Evolutionary conservation across 2,888 invertebrate species (phyloP).

Genomic region (Tiphia femorata): DNA sequence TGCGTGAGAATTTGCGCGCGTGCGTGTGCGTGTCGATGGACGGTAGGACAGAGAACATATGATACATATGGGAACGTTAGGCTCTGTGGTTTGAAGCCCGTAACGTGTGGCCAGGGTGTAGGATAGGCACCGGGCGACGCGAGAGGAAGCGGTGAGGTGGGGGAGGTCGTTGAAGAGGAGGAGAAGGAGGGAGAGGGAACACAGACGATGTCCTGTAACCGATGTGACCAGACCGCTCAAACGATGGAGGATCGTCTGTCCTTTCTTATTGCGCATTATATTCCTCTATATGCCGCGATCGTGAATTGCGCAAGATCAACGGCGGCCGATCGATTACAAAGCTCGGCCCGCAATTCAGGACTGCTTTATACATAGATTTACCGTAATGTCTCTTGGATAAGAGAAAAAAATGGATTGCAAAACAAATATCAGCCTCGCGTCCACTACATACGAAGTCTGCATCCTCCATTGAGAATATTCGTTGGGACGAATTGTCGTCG

Average conservation of each 20-base stretch:
- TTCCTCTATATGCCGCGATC: conserved; percentile 17
- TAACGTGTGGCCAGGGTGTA: conserved; percentile 55
- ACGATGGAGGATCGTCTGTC: conserved; percentile 28
- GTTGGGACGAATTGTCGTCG: too few species aligned
- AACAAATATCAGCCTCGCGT: too few species aligned
- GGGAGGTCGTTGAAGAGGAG: conserved; percentile 13
- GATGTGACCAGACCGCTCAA: conserved; percentile 52
- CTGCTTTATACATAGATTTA: too few species aligned
- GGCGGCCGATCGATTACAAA: background rate
- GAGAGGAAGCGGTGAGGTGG: conserved; percentile 18
- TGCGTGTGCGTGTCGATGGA: conserved; percentile 48
- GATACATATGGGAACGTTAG: conserved; percentile 69
- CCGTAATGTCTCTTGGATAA: too few species aligned
- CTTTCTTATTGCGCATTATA: conserved; percentile 5
- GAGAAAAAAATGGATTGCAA: too few species aligned
- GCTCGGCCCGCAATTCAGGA: too few species aligned
- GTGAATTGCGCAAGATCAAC: conserved; percentile 23
- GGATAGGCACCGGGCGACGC: conserved; percentile 5
- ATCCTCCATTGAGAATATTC: too few species aligned
- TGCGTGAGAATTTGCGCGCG: conserved; percentile 47
- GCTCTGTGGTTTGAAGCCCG: conserved; percentile 67
- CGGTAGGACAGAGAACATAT: conserved; percentile 63
- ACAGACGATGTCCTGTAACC: conserved; percentile 51
- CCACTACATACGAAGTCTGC: too few species aligned
- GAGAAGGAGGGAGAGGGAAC: conserved; percentile 16